Evolutionary conservation across 2,888 invertebrate genomes (phyloP), one percentile per base, ranked within the genome.

Genomic region (Lingula anatina): DNA sequence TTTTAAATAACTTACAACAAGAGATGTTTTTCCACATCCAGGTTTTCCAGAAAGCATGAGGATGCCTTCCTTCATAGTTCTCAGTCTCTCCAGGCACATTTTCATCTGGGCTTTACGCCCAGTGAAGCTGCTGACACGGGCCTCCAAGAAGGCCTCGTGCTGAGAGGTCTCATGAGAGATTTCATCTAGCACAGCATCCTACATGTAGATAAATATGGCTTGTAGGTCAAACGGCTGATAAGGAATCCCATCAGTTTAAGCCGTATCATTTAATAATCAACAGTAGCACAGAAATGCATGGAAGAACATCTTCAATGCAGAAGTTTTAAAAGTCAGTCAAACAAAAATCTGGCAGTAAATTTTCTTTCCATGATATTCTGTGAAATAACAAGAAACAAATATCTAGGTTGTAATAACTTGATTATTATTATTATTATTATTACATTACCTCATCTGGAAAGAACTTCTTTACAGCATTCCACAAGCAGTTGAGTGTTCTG

Each of bases 21-120:
- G 53, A 31, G 76, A 60, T 7, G 77, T 68, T 55, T 78, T 78
- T 35, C 78, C 78, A 47, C 65, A 60, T 5, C 78, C 77, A 15
- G 71, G 53, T 55, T 73, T 71, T 28, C 78, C 78, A 40, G 57
- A 54, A 24, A 78, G 50, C 18, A 66, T 50, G 15, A 76, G 48
- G 12, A 73, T 54, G 9, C 71, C 71, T 5, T 56, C 46, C 5
- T 53, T 47, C 44, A 60, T 55, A 15, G 62, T 50, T 2, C 49
- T 47, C 5, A 73, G 61, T 27, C 55, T 59, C 43, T 59, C 60
- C 23, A 70, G 31, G 37, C 62, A 63, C 43, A 69, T 60, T 36
- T 64, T 59, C 38, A 69, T 54, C 46, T 70, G 59, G 15, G 54
- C 54, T 35, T 60, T 60, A 28, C 73, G 60, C 4, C 73, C 72